A percentile compares a stretch with the other conserved stretches of the same genome.
Evolutionary conservation across 1,140 invertebrate genomes (phyloP).

Genomic region (Battus philenor): DNA sequence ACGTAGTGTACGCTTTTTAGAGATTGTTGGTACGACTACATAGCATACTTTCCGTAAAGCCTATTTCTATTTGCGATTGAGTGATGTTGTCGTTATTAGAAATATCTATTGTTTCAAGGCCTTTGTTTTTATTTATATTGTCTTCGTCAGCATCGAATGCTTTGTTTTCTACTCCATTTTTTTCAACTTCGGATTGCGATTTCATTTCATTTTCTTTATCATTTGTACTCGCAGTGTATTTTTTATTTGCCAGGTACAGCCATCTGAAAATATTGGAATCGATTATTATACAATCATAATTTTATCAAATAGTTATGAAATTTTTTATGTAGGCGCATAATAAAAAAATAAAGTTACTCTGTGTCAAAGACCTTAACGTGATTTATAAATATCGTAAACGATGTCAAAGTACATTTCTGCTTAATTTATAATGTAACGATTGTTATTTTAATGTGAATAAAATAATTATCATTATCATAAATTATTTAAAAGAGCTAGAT

Average conservation of each 20-base stretch:
- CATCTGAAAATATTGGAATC: no score
- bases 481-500: no score
- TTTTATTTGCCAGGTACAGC: slow-evolving; percentile 67
- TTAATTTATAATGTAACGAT: no score
- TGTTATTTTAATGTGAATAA: no score
- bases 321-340: no score
- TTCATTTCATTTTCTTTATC: slow-evolving; percentile 22
- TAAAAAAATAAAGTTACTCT: no score
- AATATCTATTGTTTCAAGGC: slow-evolving; percentile 18
- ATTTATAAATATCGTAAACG: no score
- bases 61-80: slow-evolving; percentile 63
- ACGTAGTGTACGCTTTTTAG: slow-evolving; percentile 23
- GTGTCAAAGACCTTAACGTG: no score
- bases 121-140: slow-evolving; percentile 21
- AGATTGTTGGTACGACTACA: slow-evolving; percentile 53
- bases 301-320: no score
- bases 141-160: slow-evolving; percentile 52
- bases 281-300: no score
- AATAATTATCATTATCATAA: no score
- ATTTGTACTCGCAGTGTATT: slow-evolving; percentile 28
- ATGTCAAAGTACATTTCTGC: no score
- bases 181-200: slow-evolving; percentile 25
- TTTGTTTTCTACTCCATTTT: slow-evolving; percentile 52
- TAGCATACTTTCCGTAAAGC: slow-evolving; percentile 61
- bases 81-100: slow-evolving; percentile 25